A percentile compares a stretch with the other conserved stretches of the same genome.
These are phyloP conservation scores for Helicoverpa armigera DNA, from an alignment of 1,140 invertebrate species.

Conservation along the genomic window DNA sequence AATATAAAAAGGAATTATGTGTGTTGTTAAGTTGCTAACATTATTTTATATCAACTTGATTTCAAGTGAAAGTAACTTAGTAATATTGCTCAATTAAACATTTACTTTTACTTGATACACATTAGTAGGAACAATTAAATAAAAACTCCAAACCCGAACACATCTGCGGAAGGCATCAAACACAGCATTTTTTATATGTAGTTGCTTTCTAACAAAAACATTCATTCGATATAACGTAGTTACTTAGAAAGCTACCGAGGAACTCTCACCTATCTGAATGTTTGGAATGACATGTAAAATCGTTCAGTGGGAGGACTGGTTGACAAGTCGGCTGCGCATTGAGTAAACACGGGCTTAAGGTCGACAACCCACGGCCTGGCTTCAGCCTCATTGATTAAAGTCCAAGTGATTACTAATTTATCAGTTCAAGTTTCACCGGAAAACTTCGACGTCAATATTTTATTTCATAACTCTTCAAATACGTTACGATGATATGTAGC, in stretches of 20 bases:
- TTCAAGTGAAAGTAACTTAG: background rate
- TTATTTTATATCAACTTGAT: background rate
- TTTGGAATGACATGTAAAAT: constrained; percentile 71
- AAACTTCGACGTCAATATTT: constrained; percentile 43
- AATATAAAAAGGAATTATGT: background rate
- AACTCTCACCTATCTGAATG: constrained; percentile 64
- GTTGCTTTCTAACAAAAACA: background rate
- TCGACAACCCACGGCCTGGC: constrained; percentile 68
- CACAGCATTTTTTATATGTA: background rate
- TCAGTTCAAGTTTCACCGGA: constrained; percentile 57
- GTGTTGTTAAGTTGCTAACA: background rate
- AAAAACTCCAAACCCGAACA: too few relatives aligned
- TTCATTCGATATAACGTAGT: constrained; percentile 10
- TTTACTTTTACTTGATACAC: too few relatives aligned
- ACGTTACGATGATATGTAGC: background rate
- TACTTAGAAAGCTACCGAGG: constrained; percentile 50
- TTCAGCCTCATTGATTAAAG: constrained; percentile 69
- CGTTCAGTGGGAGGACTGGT: constrained; percentile 79
- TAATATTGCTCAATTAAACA: too few relatives aligned
- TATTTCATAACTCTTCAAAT: constrained; percentile 7
- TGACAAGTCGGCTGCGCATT: constrained; percentile 70
- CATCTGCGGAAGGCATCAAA: constrained; percentile 11
- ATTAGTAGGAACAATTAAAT: too few relatives aligned
- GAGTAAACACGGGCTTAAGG: constrained; percentile 70
- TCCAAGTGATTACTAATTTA: constrained; percentile 74